Conservation (phyloP, 2,113 vertebrate genomes). For the Silurus meridionalis region DNA sequence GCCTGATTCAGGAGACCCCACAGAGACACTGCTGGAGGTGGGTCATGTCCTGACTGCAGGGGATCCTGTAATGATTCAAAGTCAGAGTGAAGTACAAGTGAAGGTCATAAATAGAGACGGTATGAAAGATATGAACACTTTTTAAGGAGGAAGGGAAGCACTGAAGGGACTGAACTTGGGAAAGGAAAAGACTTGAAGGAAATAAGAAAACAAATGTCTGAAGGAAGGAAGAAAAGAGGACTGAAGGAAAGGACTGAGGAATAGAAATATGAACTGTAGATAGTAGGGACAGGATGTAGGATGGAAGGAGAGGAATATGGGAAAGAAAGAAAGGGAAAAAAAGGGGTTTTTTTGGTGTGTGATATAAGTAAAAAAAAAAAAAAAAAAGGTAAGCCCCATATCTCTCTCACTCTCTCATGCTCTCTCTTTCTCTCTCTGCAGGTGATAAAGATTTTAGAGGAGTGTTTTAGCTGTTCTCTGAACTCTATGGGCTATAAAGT, state of each 20-base stretch:
- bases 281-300: no score
- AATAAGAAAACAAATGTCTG: no score
- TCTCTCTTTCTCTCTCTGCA: conserved; percentile 27
- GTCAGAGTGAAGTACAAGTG: neutral
- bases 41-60: neutral
- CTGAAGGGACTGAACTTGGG: no score
- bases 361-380: neutral
- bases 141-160: neutral
- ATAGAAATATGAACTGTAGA: neutral
- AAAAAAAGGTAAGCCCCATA: neutral
- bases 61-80: neutral
- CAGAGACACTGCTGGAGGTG: conserved; percentile 73
- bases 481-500: conserved; percentile 73
- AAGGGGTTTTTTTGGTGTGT: neutral
- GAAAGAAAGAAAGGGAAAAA: neutral
- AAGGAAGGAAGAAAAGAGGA: neutral
- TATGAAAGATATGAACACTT: no score
- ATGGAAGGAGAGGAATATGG: no score
- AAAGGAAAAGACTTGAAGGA: no score
- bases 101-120: neutral
- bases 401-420: neutral
- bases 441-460: conserved; percentile 75
- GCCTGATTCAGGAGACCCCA: conserved; percentile 74
- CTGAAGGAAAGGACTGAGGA: no score
- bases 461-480: conserved; percentile 68